These are phyloP conservation scores for Etheostoma cragini DNA, from an alignment of 2,113 vertebrate species.

Conservation along the genomic window DNA sequence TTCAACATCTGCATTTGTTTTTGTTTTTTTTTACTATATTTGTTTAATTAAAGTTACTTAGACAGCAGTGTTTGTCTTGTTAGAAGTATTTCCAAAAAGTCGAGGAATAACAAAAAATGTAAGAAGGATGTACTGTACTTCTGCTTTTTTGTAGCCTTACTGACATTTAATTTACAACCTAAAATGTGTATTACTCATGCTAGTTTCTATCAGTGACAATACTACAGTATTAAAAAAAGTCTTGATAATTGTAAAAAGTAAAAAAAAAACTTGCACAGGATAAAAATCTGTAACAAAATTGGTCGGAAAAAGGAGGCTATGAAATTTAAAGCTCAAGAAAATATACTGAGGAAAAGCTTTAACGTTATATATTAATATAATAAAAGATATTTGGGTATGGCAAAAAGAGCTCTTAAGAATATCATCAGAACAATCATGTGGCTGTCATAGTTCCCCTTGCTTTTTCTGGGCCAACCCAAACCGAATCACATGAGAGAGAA, in stretches of 20 bases:
- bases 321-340: not conserved
- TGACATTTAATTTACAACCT: not conserved
- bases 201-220: not conserved
- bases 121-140: conserved; percentile 12
- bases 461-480: no score
- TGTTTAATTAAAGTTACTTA: conserved; percentile 38
- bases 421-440: no score
- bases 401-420: no score
- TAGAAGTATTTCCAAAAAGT: conserved; percentile 28
- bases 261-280: not conserved
- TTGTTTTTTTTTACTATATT: conserved; percentile 16
- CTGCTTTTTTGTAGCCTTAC: not conserved
- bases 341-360: not conserved
- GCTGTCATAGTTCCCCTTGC: no score
- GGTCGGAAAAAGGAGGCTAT: not conserved
- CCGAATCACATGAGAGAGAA: no score
- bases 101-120: conserved; percentile 9
- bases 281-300: not conserved
- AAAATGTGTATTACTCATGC: not conserved
- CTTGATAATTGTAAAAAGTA: not conserved
- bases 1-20: conserved; percentile 61
- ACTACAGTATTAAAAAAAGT: not conserved
- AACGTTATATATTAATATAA: not conserved
- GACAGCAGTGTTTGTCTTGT: conserved; percentile 18
- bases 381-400: no score